Evolutionary conservation across 2,797 vertebrate species (phyloP).

Genomic region (Ctenosaura bakeri): DNA sequence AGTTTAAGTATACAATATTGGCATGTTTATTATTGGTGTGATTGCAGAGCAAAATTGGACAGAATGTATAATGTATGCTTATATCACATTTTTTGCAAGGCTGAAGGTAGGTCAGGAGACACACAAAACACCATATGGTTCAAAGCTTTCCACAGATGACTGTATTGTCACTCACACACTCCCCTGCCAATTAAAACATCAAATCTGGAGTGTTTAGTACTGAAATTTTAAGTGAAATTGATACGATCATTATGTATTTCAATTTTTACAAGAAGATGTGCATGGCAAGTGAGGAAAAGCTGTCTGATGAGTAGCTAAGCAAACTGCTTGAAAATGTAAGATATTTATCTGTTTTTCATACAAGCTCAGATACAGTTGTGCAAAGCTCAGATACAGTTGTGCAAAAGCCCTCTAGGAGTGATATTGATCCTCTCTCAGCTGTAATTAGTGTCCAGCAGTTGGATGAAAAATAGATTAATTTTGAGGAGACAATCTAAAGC

Average conservation of each 20-base stretch:
- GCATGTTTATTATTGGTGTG: constrained; percentile 14
- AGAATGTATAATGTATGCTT: not conserved
- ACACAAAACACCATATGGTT: not conserved
- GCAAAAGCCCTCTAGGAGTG: not conserved
- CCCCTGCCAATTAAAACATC: not conserved
- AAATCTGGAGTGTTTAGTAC: not conserved
- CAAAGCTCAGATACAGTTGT: not conserved
- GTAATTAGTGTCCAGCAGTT: constrained; percentile 15
- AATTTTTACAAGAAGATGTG: not conserved
- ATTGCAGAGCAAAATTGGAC: not conserved
- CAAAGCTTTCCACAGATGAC: not conserved
- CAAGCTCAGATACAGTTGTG: not conserved
- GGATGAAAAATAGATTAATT: constrained; percentile 12
- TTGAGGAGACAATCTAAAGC: not conserved
- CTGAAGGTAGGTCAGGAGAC: too few relatives aligned
- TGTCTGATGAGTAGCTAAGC: not conserved
- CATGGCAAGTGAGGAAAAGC: not conserved
- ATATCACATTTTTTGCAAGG: not conserved
- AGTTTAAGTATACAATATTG: constrained; percentile 10
- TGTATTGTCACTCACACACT: not conserved
- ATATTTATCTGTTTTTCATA: not conserved
- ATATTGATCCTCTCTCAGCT: constrained; percentile 2
- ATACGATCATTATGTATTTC: not conserved
- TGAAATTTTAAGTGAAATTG: not conserved
- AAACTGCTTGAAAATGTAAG: not conserved